Conservation (phyloP, 1,140 invertebrate genomes). For the Eumeta japonica region DNA sequence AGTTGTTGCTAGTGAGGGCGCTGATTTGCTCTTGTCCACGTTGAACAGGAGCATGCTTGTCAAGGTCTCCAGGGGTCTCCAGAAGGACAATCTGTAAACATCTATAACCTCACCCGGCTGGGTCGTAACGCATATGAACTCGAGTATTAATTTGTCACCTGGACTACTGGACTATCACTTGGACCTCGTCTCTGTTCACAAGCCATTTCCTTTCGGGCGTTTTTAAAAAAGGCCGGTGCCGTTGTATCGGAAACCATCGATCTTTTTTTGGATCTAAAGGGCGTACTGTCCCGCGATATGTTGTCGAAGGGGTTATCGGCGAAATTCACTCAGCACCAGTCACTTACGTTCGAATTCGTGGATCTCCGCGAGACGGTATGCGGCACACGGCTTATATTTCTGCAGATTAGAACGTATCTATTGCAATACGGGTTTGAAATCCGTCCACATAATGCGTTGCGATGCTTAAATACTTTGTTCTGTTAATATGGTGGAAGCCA, state of each 20-base stretch:
- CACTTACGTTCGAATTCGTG: constrained; percentile 18
- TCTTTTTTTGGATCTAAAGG: background rate
- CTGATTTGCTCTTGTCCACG: background rate
- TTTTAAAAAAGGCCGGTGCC: constrained; percentile 14
- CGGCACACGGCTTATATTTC: constrained; percentile 28
- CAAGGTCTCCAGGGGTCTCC: background rate
- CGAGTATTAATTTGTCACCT: background rate
- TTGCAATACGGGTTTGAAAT: constrained; percentile 15
- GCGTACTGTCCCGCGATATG: constrained; percentile 7
- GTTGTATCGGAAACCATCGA: constrained; percentile 15
- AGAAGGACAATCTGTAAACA: constrained; percentile 1
- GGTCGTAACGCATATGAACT: background rate
- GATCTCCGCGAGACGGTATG: constrained; percentile 29
- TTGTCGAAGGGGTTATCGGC: constrained; percentile 23
- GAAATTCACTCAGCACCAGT: constrained; percentile 24
- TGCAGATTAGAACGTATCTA: constrained; percentile 17
- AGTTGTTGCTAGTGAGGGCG: background rate
- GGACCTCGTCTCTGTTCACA: constrained; percentile 1
- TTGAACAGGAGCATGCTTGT: constrained; percentile 3
- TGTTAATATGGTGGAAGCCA: constrained; percentile 12
- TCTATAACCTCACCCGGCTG: too few relatives aligned
- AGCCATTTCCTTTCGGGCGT: constrained; percentile 10
- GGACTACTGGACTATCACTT: background rate
- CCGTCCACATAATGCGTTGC: constrained; percentile 14
- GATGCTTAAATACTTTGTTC: constrained; percentile 16